Evolutionary conservation across 2,888 invertebrate species (phyloP).

Genomic region (Acleris cristana): DNA sequence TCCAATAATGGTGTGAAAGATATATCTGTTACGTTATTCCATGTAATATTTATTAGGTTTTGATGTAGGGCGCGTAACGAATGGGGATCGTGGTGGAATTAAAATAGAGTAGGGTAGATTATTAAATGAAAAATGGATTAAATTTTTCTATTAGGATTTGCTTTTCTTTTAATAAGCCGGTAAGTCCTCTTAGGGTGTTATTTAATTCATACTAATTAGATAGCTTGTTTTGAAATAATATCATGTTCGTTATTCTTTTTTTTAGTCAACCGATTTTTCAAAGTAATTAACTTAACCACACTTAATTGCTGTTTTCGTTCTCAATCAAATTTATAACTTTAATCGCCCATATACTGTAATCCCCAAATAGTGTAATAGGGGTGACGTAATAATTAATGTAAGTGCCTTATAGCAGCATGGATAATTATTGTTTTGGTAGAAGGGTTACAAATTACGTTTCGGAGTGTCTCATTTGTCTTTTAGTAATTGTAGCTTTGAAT

Average conservation of each 20-base stretch:
- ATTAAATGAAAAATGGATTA: not conserved
- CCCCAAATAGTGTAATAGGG: constrained; percentile 12
- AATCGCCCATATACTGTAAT: constrained; percentile 5
- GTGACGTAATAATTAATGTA: constrained; percentile 20
- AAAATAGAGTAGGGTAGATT: not conserved
- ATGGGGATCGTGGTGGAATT: constrained; percentile 4
- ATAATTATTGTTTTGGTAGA: constrained; percentile 33
- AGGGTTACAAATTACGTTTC: constrained; percentile 21
- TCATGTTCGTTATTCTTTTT: no score
- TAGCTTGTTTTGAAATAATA: no score
- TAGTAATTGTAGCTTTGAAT: not conserved
- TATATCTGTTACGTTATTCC: constrained; percentile 29
- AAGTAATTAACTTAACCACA: no score
- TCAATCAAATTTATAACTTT: no score
- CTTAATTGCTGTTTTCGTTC: no score
- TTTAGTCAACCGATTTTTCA: no score
- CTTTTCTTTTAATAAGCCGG: not conserved
- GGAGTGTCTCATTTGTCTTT: constrained; percentile 5
- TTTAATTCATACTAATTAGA: no score
- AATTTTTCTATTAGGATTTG: not conserved
- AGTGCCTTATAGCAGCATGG: constrained; percentile 10
- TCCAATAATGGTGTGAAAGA: constrained; percentile 33
- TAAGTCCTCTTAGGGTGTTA: no score
- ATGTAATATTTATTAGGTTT: constrained; percentile 37
- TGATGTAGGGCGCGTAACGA: constrained; percentile 22